phyloP scores from a whole-genome alignment of 2,888 invertebrate species.

The Philaethria dido region DNA sequence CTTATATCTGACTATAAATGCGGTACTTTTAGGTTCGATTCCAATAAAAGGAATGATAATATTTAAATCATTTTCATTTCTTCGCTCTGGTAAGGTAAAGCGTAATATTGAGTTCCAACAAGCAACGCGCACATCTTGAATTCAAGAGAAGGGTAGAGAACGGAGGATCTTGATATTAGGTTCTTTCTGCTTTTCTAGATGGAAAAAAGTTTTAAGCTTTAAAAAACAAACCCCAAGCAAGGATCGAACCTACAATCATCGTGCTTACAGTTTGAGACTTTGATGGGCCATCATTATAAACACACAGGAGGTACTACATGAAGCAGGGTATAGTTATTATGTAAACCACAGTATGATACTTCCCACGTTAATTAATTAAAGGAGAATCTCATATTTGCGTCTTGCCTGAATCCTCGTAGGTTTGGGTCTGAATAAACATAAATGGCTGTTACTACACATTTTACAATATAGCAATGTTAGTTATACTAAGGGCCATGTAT shows the following conservation, averaged over 20 bases:
- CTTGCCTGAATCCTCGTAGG: slow-evolving; percentile 20
- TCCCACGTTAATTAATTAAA: slow-evolving; percentile 14
- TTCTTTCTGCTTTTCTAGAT: too few relatives aligned
- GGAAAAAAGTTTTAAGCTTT: too few relatives aligned
- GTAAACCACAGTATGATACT: neutral
- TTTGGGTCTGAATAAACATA: slow-evolving; percentile 23
- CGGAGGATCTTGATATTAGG: too few relatives aligned
- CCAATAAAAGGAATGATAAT: too few relatives aligned
- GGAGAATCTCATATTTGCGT: slow-evolving; percentile 17
- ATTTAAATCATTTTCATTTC: too few relatives aligned
- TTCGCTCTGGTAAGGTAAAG: too few relatives aligned
- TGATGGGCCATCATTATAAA: neutral
- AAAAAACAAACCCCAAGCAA: too few relatives aligned
- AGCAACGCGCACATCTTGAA: too few relatives aligned
- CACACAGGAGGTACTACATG: neutral
- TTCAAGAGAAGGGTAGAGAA: too few relatives aligned
- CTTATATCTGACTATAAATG: too few relatives aligned
- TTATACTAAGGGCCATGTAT: neutral
- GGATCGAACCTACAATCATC: neutral
- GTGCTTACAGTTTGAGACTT: neutral
- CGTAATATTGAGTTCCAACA: too few relatives aligned
- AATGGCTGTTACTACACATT: neutral
- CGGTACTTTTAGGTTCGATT: too few relatives aligned
- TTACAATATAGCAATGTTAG: neutral
- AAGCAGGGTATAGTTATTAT: neutral